Conservation (phyloP, 2,113 vertebrate species). For the Laticauda laticaudata region DNA sequence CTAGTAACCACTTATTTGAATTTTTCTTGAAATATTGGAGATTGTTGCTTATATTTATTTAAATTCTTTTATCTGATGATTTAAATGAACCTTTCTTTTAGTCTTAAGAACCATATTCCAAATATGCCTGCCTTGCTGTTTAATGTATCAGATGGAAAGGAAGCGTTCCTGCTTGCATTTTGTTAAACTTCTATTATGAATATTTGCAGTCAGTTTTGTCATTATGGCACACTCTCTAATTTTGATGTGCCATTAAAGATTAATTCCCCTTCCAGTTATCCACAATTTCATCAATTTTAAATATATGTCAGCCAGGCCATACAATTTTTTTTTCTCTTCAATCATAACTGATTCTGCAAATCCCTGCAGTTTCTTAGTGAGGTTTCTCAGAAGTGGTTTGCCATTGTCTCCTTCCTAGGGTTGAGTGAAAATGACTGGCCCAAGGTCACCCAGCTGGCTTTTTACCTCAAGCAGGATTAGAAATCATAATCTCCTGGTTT, state of each 20-base stretch:
- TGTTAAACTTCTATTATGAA: neutral
- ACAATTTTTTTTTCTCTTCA: neutral
- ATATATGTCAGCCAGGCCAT: neutral
- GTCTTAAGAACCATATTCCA: neutral
- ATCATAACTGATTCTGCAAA: neutral
- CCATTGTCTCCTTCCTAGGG: neutral
- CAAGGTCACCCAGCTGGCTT: neutral
- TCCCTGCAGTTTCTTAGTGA: neutral
- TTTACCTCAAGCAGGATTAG: neutral
- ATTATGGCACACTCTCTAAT: neutral
- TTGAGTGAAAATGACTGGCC: neutral
- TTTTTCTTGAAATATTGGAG: neutral
- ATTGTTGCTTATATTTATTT: neutral
- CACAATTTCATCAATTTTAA: neutral
- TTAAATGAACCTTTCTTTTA: neutral
- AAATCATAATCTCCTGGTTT: neutral
- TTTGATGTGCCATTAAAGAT: neutral
- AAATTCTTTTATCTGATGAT: neutral
- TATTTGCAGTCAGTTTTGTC: neutral
- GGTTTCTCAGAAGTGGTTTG: neutral
- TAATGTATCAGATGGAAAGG: neutral
- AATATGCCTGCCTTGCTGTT: neutral
- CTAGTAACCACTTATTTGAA: neutral
- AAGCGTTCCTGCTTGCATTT: neutral
- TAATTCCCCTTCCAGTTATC: neutral